phyloP scores from a whole-genome alignment of 2,113 vertebrate genomes.

The Clinocottus analis region DNA sequence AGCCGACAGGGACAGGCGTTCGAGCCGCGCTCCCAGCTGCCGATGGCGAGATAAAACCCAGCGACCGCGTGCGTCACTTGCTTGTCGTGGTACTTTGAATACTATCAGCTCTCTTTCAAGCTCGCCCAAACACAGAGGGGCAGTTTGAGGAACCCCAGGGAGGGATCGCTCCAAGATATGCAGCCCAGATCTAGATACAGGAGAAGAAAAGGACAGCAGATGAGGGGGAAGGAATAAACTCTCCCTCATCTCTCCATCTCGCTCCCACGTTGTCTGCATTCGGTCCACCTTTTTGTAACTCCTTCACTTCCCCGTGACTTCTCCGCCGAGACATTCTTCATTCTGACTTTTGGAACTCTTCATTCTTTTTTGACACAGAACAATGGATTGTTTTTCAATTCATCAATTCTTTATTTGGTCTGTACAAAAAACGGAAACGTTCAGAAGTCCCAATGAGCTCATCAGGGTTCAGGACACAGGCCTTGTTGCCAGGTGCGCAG shows the following conservation, averaged over 20 bases:
- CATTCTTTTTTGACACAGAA: not conserved
- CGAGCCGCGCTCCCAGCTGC: constrained; percentile 68
- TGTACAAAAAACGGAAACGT: not conserved
- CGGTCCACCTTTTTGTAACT: constrained; percentile 35
- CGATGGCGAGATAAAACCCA: constrained; percentile 76
- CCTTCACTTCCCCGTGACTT: constrained; percentile 14
- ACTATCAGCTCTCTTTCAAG: constrained; percentile 79
- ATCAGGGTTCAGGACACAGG: not conserved
- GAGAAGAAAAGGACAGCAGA: constrained; percentile 66
- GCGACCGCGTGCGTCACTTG: constrained; percentile 76
- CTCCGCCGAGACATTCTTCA: not conserved
- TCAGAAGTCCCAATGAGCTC: not conserved
- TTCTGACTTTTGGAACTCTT: not conserved
- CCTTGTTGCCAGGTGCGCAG: too few relatives aligned
- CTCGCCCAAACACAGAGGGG: constrained; percentile 72
- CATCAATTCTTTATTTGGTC: not conserved
- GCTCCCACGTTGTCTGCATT: constrained; percentile 37
- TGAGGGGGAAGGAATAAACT: constrained; percentile 67
- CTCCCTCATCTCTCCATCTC: constrained; percentile 65
- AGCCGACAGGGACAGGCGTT: constrained; percentile 55
- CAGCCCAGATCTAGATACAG: constrained; percentile 69
- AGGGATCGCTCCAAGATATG: constrained; percentile 68
- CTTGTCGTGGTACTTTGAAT: constrained; percentile 75
- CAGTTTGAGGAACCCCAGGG: constrained; percentile 70
- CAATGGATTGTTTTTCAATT: not conserved